A percentile compares a stretch with the other conserved stretches of the same genome.
phyloP scores from a whole-genome alignment of 2,888 invertebrate genomes.

The Hypomecis atomaria region DNA sequence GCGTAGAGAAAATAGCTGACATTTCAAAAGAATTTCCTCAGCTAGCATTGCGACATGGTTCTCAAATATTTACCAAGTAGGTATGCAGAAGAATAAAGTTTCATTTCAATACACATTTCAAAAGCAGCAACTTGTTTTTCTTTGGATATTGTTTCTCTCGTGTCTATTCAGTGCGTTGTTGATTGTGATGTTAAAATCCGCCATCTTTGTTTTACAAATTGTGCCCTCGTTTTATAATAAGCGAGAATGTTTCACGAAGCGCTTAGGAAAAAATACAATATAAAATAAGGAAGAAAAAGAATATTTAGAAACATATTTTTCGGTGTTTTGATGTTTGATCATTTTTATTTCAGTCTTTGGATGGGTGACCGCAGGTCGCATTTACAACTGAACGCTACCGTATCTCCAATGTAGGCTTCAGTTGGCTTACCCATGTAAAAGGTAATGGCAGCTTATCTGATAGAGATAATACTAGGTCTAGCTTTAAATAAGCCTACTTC shows the following conservation, averaged over 20 bases:
- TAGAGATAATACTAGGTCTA: no score
- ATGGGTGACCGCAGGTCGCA: no score
- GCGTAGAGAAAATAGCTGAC: not conserved
- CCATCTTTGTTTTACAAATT: slow-evolving; percentile 79
- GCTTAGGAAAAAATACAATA: slow-evolving; percentile 36
- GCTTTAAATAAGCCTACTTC: no score
- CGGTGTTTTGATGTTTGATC: no score
- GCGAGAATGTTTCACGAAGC: slow-evolving; percentile 3
- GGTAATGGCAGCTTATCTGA: no score
- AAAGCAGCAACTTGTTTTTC: slow-evolving; percentile 78
- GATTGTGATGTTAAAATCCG: slow-evolving; percentile 78
- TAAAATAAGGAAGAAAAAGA: no score
- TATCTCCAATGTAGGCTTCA: no score
- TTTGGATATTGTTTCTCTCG: slow-evolving; percentile 69
- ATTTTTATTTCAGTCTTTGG: no score
- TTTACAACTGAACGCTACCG: no score
- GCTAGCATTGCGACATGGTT: slow-evolving; percentile 12
- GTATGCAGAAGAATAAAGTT: slow-evolving; percentile 50
- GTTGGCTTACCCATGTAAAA: no score
- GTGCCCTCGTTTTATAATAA: slow-evolving; percentile 67
- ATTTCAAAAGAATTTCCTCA: not conserved
- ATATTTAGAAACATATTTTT: no score
- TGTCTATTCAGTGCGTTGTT: slow-evolving; percentile 68
- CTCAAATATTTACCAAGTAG: slow-evolving; percentile 17
- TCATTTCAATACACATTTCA: slow-evolving; percentile 59